phyloP scores from a whole-genome alignment of 2,797 vertebrate genomes.

The Pterois miles region DNA sequence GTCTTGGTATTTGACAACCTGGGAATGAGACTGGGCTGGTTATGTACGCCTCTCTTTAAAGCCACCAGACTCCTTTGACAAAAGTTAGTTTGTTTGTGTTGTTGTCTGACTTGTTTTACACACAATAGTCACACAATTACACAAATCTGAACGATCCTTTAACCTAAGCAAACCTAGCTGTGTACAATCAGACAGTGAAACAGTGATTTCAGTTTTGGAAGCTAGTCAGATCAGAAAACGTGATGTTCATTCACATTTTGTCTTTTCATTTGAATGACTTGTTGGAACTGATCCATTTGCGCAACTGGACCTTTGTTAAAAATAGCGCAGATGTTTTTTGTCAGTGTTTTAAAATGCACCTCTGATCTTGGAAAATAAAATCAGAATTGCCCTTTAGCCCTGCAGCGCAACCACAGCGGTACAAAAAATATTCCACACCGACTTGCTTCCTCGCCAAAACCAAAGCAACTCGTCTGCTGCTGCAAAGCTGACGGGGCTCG shows the following conservation, averaged over 20 bases:
- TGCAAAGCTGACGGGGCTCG: slow-evolving; percentile 38
- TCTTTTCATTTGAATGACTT: neutral
- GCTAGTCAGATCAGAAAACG: neutral
- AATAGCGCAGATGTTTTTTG: neutral
- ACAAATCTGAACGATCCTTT: too few relatives aligned
- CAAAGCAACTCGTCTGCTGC: slow-evolving; percentile 38
- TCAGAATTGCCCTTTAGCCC: neutral
- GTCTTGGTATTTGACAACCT: too few relatives aligned
- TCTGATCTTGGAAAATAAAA: neutral
- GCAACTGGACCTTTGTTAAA: neutral
- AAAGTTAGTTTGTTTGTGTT: too few relatives aligned
- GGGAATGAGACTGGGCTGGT: too few relatives aligned
- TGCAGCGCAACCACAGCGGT: neutral
- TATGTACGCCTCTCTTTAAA: too few relatives aligned
- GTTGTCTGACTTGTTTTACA: too few relatives aligned
- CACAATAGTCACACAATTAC: too few relatives aligned
- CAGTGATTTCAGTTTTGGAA: neutral
- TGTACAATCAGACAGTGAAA: neutral
- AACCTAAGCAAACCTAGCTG: neutral
- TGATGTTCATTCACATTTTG: neutral
- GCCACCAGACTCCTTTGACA: too few relatives aligned
- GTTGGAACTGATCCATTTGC: neutral
- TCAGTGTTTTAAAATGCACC: neutral
- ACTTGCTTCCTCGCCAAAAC: slow-evolving; percentile 31
- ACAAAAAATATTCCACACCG: slow-evolving; percentile 21